A percentile compares a stretch with the other conserved stretches of the same genome.
phyloP scores from a whole-genome alignment of 1,140 invertebrate species.

The Hylaeus anthracinus region DNA sequence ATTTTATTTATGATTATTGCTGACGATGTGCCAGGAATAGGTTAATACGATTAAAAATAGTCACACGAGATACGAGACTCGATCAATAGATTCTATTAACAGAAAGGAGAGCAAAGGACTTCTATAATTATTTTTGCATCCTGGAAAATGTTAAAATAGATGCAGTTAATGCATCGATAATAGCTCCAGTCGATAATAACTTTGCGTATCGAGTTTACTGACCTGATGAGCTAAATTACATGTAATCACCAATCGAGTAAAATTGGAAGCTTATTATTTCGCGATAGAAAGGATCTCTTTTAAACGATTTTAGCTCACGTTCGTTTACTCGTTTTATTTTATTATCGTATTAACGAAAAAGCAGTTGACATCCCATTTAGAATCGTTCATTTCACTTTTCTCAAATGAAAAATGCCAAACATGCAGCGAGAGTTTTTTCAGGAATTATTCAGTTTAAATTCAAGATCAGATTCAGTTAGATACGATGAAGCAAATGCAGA shows the following conservation, averaged over 20 bases:
- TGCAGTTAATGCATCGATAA: background rate
- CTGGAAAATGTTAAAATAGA: conserved; percentile 17
- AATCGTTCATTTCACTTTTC: too few relatives aligned
- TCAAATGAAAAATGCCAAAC: background rate
- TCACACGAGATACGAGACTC: background rate
- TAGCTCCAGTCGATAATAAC: background rate
- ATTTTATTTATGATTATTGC: background rate
- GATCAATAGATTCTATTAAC: conserved; percentile 16
- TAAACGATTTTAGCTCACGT: too few relatives aligned
- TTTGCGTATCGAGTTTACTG: background rate
- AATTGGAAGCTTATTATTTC: too few relatives aligned
- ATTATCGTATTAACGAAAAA: too few relatives aligned
- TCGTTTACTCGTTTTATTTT: too few relatives aligned
- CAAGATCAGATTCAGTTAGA: background rate
- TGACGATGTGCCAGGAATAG: too few relatives aligned
- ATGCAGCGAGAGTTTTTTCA: too few relatives aligned
- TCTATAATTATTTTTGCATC: conserved; percentile 9
- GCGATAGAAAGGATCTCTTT: too few relatives aligned
- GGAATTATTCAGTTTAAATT: background rate
- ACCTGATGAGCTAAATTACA: background rate
- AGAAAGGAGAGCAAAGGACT: background rate
- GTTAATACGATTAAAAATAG: background rate
- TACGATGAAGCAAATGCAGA: conserved; percentile 20
- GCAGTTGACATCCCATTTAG: too few relatives aligned
- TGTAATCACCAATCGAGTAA: too few relatives aligned